phyloP scores from a whole-genome alignment of 2,113 vertebrate species.

The Vidua macroura region DNA sequence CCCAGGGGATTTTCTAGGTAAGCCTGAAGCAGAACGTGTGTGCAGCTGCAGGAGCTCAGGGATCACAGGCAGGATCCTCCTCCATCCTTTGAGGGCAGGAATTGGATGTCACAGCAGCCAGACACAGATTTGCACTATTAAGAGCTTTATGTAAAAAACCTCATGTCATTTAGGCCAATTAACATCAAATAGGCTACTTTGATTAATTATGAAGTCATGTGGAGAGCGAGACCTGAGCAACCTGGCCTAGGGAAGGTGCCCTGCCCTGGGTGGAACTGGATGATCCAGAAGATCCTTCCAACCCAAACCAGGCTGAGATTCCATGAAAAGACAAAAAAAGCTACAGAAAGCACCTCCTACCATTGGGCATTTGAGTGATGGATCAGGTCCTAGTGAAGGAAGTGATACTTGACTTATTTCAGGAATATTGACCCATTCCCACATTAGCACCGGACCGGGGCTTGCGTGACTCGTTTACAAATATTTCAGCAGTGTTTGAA shows the following conservation, averaged over 20 bases:
- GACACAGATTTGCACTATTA: background rate
- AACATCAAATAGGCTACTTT: background rate
- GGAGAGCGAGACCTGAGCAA: background rate
- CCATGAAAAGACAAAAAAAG: background rate
- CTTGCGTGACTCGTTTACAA: background rate
- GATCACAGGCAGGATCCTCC: background rate
- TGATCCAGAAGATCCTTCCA: background rate
- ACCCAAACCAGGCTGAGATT: background rate
- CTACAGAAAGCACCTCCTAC: background rate
- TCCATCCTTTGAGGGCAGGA: background rate
- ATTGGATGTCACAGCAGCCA: fast-evolving
- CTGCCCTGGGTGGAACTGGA: background rate
- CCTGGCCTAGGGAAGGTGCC: background rate
- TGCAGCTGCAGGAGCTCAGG: background rate
- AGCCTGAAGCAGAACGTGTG: background rate
- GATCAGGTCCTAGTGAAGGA: background rate
- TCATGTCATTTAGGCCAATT: background rate
- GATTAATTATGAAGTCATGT: background rate
- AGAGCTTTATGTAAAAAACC: background rate
- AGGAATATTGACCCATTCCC: background rate
- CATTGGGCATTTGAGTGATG: fast-evolving
- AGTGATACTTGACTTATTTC: fast-evolving
- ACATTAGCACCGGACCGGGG: fast-evolving
- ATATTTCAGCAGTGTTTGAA: fast-evolving
- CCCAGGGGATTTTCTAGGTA: background rate